These are phyloP conservation scores for Syrrhaptes paradoxus DNA, from an alignment of 2,113 vertebrate species.

Conservation along the genomic window DNA sequence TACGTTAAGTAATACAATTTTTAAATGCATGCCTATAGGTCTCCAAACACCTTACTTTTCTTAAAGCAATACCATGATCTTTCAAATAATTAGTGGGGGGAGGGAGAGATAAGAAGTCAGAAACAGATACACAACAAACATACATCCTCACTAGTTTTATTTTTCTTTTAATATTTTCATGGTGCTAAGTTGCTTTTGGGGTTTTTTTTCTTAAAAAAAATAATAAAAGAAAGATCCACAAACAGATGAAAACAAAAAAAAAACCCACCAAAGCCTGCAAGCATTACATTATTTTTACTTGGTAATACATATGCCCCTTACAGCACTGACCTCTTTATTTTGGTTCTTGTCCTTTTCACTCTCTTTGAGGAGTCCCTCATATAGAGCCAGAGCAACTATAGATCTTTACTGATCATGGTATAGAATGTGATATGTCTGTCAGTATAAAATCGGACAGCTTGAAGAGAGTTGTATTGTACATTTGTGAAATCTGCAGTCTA, in stretches of 20 bases:
- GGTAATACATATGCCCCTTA: background rate
- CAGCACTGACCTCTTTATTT: background rate
- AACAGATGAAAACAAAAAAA: background rate
- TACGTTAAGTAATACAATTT: background rate
- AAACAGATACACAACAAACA: background rate
- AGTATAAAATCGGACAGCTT: background rate
- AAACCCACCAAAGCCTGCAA: background rate
- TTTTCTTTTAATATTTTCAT: background rate
- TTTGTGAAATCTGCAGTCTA: background rate
- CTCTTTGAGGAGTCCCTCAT: background rate
- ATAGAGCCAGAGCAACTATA: background rate
- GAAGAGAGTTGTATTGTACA: background rate
- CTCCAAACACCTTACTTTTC: background rate
- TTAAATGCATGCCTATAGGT: background rate
- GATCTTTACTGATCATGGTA: background rate
- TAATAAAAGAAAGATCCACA: background rate
- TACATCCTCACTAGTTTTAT: background rate
- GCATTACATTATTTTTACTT: background rate
- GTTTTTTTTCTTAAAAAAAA: background rate
- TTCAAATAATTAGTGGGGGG: background rate
- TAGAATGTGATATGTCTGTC: background rate
- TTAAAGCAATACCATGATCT: background rate
- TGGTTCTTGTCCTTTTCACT: background rate
- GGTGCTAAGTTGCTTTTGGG: background rate
- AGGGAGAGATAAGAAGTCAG: background rate